phyloP scores from a whole-genome alignment of 2,113 vertebrate species.

The Arothron firmamentum region DNA sequence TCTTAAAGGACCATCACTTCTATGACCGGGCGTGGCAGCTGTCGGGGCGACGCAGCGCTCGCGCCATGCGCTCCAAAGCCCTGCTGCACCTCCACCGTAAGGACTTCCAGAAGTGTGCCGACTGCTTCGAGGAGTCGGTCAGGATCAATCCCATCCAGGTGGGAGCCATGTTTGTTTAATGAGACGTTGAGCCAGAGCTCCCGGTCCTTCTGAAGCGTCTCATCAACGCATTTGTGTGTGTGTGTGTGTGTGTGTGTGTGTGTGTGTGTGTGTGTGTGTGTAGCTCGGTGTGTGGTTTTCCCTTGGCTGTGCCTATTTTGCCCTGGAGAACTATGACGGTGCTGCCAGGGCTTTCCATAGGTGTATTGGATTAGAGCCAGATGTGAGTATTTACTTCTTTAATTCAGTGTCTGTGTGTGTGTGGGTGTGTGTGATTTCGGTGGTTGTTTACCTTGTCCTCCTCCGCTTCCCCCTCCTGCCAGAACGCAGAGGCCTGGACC shows the following conservation, averaged over 20 bases:
- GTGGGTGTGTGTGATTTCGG: no score
- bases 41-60: conserved; percentile 84
- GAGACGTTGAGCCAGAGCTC: no score
- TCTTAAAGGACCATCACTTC: conserved; percentile 84
- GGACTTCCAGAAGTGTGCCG: conserved; percentile 82
- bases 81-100: conserved; percentile 85
- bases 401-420: no score
- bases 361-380: conserved; percentile 91
- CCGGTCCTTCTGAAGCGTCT: no score
- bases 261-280: neutral
- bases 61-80: conserved; percentile 91
- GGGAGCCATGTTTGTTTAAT: neutral
- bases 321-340: conserved; percentile 86
- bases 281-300: conserved; percentile 98
- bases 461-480: conserved; percentile 25
- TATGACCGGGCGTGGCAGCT: conserved; percentile 94
- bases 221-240: no score
- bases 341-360: conserved; percentile 92
- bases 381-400: conserved; percentile 74
- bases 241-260: neutral
- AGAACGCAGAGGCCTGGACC: conserved; percentile 99
- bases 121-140: conserved; percentile 88
- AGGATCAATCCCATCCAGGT: conserved; percentile 93
- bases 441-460: neutral
- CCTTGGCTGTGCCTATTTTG: conserved; percentile 90